A percentile compares a stretch with the other conserved stretches of the same genome.
These are phyloP conservation scores for Bubalus kerabau DNA, from an alignment of 2,113 vertebrate species.

Conservation along the genomic window DNA sequence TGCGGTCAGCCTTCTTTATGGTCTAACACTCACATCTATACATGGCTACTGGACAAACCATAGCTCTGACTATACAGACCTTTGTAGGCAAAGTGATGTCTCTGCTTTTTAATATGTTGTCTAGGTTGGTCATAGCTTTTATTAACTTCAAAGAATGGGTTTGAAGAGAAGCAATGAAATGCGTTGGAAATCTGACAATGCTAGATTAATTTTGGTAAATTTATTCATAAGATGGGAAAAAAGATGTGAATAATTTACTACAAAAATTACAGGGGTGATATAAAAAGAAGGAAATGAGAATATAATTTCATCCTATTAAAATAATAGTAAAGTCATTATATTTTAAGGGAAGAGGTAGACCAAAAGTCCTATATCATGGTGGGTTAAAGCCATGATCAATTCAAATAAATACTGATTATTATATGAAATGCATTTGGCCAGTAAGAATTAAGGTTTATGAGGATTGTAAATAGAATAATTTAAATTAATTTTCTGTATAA, in stretches of 20 bases:
- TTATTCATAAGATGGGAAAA: not conserved
- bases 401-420: not conserved
- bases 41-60: not conserved
- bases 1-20: not conserved
- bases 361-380: not conserved
- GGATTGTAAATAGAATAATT: constrained; percentile 35
- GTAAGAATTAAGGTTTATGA: not conserved
- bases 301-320: not conserved
- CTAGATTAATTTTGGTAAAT: not conserved
- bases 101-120: not conserved
- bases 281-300: not conserved
- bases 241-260: not conserved
- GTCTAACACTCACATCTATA: not conserved
- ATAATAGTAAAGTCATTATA: not conserved
- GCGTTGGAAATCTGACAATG: not conserved
- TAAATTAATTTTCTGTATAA: constrained; percentile 66
- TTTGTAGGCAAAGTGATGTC: not conserved
- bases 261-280: not conserved
- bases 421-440: not conserved
- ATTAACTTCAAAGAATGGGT: not conserved
- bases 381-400: not conserved
- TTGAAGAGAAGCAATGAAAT: not conserved
- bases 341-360: not conserved
- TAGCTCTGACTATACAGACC: not conserved
- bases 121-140: not conserved